Evolutionary conservation across 2,113 vertebrate genomes (phyloP), one percentile per base, ranked within the genome.

Genomic region (Pyxicephalus adspersus): DNA sequence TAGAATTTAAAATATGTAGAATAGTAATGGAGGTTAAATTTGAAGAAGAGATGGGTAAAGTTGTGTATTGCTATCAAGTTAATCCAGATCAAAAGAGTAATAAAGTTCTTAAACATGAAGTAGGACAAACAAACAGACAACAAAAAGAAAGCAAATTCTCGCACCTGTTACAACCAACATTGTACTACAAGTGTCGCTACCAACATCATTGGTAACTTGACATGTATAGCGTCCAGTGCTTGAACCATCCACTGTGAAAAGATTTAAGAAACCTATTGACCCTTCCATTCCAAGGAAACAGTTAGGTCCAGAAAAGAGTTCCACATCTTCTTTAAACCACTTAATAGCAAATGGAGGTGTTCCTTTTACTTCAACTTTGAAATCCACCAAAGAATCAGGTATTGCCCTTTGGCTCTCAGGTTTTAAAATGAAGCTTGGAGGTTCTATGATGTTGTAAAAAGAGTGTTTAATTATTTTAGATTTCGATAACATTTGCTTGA

Each of bases 141-240:
- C 74, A 77, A 13, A 76, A 55, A 76, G 80, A 28, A 85, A 76
- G 70, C 64, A 87, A 87, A 86, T 63, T 85, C 83, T 84, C 93
- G 92, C 92, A 95, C 93, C 93, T 95, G 97, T 98, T 86, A 99
- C 94, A 66, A 90, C 88, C 87, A 99, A 84, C 64, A 92, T 84
- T 80, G 96, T 95, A 83, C 94, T 94, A 79, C 95, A 97, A 94
- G 95, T 96, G 60, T 93, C 92, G 79, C 95, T 96, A 89, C 97
- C 98, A 91, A 97, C 98, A 0, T 96, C 96, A 61, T 99, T 99
- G 91, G 94, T 95, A 92, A 99, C 87, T 64, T 98, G 96, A 85
- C 98, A 98, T 88, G 94, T 95, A 86, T 98, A 99, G 58, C 91
- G 87, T 86, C 97, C 98, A 73, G 93, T 95, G 86, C 94, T 95